Conservation (phyloP, 1,140 invertebrate genomes). For the Littorina saxatilis region DNA sequence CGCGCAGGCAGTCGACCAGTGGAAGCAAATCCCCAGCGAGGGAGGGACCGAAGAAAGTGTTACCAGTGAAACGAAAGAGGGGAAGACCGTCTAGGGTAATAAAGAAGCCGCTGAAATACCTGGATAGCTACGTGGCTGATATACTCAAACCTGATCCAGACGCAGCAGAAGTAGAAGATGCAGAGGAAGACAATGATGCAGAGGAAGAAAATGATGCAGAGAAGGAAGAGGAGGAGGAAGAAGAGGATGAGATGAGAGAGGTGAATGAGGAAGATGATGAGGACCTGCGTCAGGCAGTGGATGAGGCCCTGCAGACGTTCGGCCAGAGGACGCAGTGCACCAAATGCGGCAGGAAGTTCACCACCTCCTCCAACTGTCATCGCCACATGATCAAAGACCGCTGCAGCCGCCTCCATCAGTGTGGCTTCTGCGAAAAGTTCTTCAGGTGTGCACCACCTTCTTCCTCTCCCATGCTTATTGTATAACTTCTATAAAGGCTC, state of each 20-base stretch:
- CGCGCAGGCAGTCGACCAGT: conserved; percentile 11
- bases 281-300: conserved; percentile 27
- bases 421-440: neutral
- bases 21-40: neutral
- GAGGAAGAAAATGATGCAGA: neutral
- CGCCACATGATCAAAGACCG: conserved; percentile 29
- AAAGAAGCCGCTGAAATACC: conserved; percentile 23
- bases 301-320: conserved; percentile 4
- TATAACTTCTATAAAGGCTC: neutral
- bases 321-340: neutral
- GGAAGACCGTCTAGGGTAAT: conserved; percentile 8
- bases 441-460: neutral
- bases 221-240: neutral
- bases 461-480: too few relatives aligned
- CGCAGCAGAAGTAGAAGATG: neutral
- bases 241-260: conserved; percentile 1
- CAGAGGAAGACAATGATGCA: neutral
- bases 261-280: conserved; percentile 35
- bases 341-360: conserved; percentile 35
- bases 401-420: neutral
- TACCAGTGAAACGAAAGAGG: neutral
- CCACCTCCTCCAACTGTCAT: conserved; percentile 15
- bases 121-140: neutral
- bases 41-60: neutral
- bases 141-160: neutral